Conservation (phyloP, 2,888 invertebrate species). For the Malthinus flaveolus region DNA sequence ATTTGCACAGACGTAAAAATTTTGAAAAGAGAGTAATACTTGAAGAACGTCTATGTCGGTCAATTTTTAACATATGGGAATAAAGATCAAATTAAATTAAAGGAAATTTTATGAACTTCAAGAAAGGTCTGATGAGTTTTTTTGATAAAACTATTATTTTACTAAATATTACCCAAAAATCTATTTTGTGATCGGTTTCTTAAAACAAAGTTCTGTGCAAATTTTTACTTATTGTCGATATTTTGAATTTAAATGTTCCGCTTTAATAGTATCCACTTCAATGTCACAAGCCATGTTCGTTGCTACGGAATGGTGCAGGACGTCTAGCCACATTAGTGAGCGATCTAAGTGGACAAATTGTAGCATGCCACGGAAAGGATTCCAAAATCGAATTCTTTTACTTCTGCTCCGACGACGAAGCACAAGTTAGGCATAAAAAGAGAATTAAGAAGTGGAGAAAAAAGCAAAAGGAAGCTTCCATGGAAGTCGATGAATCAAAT, state of each 20-base stretch:
- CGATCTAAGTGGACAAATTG: conserved; percentile 71
- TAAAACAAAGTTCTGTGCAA: too few species aligned
- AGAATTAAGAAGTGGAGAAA: conserved; percentile 75
- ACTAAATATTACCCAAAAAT: too few species aligned
- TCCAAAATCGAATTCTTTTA: conserved; percentile 80
- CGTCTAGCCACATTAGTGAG: conserved; percentile 75
- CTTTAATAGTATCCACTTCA: conserved; percentile 65
- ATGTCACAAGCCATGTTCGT: conserved; percentile 77
- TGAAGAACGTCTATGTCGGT: too few species aligned
- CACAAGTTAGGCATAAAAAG: conserved; percentile 71
- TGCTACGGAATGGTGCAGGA: conserved; percentile 78
- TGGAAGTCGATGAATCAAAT: conserved; percentile 41
- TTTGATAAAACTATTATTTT: too few species aligned
- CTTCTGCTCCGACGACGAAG: conserved; percentile 77
- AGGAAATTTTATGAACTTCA: too few species aligned
- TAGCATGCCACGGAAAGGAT: conserved; percentile 85
- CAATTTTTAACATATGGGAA: too few species aligned
- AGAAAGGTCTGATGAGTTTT: too few species aligned
- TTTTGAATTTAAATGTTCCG: conserved; percentile 31
- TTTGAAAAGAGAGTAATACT: too few species aligned
- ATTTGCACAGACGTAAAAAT: too few species aligned
- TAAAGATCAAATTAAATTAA: too few species aligned
- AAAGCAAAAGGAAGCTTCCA: conserved; percentile 54
- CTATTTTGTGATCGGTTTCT: too few species aligned
- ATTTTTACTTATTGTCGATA: too few species aligned